Base-by-base conservation (phyloP, 1,140 invertebrate species). In the Scaptomyza graminum region DNA sequence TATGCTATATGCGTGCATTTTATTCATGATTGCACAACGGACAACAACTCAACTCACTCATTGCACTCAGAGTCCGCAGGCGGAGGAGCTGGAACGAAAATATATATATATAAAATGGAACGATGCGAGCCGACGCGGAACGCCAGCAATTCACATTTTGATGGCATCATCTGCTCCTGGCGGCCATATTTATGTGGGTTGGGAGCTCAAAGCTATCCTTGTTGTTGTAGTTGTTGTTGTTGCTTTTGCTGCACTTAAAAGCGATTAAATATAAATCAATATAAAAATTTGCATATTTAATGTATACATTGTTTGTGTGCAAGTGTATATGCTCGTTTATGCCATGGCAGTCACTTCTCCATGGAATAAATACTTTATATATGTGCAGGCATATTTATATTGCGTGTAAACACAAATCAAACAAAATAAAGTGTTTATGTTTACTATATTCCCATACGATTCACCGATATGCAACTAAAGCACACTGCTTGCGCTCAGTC, bases 241-340 rank as follows among this genome's bases (percentile, higher is more conserved):
- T 69, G 55, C 18, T 22, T 3, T 41, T 11, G 18, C 44, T 15
- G 78, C 81, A 76, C 81, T 90, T 85, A 81, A 90, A 84, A 79
- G 74, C 85, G 85, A 89, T 89, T 89, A 89, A 90, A 90, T 85
- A 85, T 90, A 89, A 89, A 89, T 85, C 82, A 90, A 85, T 89
- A 90, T 79, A 81, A 71, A 74, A 76, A 89, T 89, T 90, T 89
- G 85, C 84, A 89, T 89, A 85, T 75, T 77, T 59, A 85, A 74
- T 79, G 64, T 34, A 37, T 39, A 43, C 47, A 37, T 34, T 60
- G 41, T 15, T 11, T 28, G 39, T 28, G 39, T 61, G 41, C 50
- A 28, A 13, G 13, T 28, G 39, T 28, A 39, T 61, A 41, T 60
- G 49, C 56, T 62, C 44, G 51, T 47, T 73, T 68, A 62, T 56